Percentiles rank a stretch among this genome's conserved stretches.
Evolutionary conservation across 2,888 invertebrate species (phyloP).

Genomic region (Diogma glabrata): DNA sequence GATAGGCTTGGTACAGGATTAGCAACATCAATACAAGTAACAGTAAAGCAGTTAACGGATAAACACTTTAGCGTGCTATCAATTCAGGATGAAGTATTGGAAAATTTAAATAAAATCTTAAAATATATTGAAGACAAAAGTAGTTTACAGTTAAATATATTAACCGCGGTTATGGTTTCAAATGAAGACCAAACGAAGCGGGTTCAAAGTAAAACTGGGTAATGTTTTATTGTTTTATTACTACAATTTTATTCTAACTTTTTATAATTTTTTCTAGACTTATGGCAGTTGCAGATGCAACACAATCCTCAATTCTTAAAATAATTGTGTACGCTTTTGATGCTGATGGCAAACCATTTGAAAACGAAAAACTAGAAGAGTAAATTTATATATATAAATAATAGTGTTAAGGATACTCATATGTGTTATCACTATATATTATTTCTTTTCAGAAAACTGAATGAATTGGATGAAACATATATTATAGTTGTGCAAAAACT

Average conservation of each 20-base stretch:
- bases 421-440: too few relatives aligned
- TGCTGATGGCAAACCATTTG: not conserved
- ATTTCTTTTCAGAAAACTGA: too few relatives aligned
- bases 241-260: too few relatives aligned
- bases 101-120: not conserved
- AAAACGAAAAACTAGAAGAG: not conserved
- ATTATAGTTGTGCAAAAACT: not conserved
- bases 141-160: not conserved
- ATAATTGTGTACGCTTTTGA: not conserved
- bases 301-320: not conserved
- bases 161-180: not conserved
- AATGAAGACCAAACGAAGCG: not conserved
- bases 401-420: too few relatives aligned
- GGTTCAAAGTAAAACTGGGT: not conserved
- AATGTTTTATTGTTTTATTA: too few relatives aligned
- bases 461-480: not conserved
- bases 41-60: not conserved
- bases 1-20: slow-evolving; percentile 23
- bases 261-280: too few relatives aligned
- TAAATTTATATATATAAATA: too few relatives aligned
- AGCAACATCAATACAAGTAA: slow-evolving; percentile 15
- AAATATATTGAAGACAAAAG: not conserved
- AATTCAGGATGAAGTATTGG: not conserved
- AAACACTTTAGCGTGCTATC: not conserved
- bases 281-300: not conserved